A percentile compares a stretch with the other conserved stretches of the same genome.
phyloP scores from a whole-genome alignment of 2,888 invertebrate genomes.

The Andrena flavipes region DNA sequence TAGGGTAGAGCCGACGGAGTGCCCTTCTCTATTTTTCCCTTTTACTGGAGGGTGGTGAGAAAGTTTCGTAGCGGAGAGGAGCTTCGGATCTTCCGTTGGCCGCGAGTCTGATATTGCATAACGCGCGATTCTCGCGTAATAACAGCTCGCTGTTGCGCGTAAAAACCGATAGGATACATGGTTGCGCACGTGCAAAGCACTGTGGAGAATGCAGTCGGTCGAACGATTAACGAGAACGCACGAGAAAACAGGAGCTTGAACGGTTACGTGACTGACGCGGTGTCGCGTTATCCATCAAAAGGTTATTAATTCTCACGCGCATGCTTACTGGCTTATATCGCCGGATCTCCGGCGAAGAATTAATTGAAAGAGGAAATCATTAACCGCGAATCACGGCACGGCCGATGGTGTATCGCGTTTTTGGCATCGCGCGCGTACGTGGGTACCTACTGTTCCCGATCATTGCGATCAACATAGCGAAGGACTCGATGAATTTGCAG shows the following conservation, averaged over 20 bases:
- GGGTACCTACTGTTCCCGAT: no score
- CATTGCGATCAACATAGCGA: background rate
- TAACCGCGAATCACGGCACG: conserved; percentile 19
- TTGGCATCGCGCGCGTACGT: background rate
- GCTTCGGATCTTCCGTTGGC: no score
- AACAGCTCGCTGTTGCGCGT: conserved; percentile 6
- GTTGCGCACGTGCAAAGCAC: background rate
- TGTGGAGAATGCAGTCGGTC: conserved; percentile 21
- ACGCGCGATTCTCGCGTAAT: conserved; percentile 21
- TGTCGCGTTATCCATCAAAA: conserved; percentile 43
- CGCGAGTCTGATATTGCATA: conserved; percentile 12
- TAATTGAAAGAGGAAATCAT: conserved; percentile 48
- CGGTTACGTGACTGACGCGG: conserved; percentile 43
- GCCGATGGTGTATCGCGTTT: conserved; percentile 14
- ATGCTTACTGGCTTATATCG: conserved; percentile 28
- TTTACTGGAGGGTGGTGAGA: background rate
- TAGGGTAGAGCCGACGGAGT: background rate
- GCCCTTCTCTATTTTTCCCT: background rate
- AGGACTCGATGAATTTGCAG: conserved; percentile 17
- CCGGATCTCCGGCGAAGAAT: conserved; percentile 10
- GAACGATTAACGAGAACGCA: conserved; percentile 45
- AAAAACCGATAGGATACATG: background rate
- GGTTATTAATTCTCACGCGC: conserved; percentile 44
- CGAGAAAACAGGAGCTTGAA: conserved; percentile 21
- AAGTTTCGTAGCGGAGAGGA: background rate